Evolutionary conservation across 2,113 vertebrate species (phyloP).

Genomic region (Mirza zaza): DNA sequence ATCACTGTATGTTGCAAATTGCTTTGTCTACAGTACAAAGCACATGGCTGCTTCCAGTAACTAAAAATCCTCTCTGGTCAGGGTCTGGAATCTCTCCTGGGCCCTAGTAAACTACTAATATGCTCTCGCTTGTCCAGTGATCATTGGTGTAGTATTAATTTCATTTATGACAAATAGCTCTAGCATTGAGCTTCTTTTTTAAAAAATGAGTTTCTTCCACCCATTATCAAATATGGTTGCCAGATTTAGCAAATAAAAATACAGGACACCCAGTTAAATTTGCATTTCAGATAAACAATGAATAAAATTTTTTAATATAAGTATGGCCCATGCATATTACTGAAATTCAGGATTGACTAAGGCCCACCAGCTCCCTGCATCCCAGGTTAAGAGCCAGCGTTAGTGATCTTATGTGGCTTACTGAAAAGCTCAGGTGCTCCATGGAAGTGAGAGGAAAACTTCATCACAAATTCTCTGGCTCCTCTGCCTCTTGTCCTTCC

Average conservation of each 20-base stretch:
- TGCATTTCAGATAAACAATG: not conserved
- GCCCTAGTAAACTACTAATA: not conserved
- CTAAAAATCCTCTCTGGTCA: not conserved
- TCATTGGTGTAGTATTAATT: not conserved
- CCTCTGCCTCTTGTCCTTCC: not conserved
- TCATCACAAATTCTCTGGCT: not conserved
- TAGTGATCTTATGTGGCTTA: not conserved
- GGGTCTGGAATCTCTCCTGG: not conserved
- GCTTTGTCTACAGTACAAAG: not conserved
- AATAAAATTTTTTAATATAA: not conserved
- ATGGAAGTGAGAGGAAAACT: not conserved
- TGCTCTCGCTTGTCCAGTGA: not conserved
- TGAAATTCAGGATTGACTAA: not conserved
- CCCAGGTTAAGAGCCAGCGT: not conserved
- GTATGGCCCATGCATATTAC: not conserved
- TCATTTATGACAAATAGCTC: not conserved
- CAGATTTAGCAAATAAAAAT: slow-evolving; percentile 44
- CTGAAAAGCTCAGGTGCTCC: slow-evolving; percentile 21
- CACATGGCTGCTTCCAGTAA: not conserved
- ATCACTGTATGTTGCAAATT: not conserved
- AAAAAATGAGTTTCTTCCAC: not conserved
- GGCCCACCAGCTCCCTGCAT: not conserved
- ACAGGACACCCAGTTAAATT: not conserved
- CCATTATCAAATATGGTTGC: not conserved
- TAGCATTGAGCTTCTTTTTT: not conserved